These are phyloP conservation scores for Acrocephalus scirpaceus DNA, from an alignment of 2,797 vertebrate genomes.

Conservation along the genomic window DNA sequence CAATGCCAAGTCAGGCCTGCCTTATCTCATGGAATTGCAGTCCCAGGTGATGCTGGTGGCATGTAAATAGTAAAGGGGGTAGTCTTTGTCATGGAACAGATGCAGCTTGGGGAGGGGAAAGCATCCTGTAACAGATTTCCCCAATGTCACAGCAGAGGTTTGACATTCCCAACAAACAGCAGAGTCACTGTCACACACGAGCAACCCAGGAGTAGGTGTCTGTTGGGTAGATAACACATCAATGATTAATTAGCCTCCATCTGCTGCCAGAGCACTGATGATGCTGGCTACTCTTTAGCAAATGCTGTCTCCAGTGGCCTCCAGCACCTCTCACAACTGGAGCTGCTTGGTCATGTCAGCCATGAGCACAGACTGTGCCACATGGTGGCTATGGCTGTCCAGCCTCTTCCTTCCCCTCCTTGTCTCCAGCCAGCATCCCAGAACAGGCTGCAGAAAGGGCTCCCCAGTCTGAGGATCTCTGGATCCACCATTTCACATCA, in stretches of 20 bases:
- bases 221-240: background rate
- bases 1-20: background rate
- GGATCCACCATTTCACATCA: background rate
- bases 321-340: background rate
- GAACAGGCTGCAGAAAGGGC: background rate
- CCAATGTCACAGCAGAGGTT: background rate
- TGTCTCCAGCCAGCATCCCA: background rate
- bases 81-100: background rate
- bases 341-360: background rate
- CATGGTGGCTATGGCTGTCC: background rate
- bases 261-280: background rate
- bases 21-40: background rate
- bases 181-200: background rate
- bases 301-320: background rate
- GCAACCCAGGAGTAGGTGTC: background rate
- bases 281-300: background rate
- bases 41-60: background rate
- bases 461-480: background rate
- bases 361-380: background rate
- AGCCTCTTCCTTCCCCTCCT: background rate
- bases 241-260: background rate
- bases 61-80: background rate
- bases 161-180: background rate
- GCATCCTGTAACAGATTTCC: background rate
- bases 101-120: background rate